Base-by-base conservation (phyloP, 2,113 vertebrate genomes). In the Silurus glanis region DNA sequence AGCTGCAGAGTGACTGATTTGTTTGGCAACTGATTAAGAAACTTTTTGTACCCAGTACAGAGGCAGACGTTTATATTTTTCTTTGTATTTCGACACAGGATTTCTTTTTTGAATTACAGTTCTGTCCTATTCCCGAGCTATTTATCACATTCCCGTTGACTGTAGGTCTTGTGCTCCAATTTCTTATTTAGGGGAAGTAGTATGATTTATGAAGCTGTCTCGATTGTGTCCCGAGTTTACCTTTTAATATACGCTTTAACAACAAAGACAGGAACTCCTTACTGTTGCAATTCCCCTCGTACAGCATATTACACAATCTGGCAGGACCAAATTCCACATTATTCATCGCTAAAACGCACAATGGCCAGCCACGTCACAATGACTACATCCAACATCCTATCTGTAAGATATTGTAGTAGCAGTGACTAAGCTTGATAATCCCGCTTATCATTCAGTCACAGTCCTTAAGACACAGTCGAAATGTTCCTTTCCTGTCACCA, bases 381-480 rank as follows among this genome's bases (percentile, higher is more conserved):
- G 58, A 80, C 4, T 80, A 47, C 17, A 23, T 12, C 51, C 51
- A 14, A 55, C 51, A 53, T 55, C 12, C 59, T 64, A 19, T 9
- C n/a, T 78, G 47, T 58, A 80, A 61, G 10, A 80, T 37, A 79
- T 7, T 61, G 82, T 71, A 47, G 81, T 58, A 81, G n/a, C 28
- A 90, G 85, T 58, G 53, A 66, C 53, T 69, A 56, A 66, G 58
- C 25, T 55, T 28, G 23, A 62, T 82, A 76, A 72, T 85, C 56
- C 81, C 37, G 83, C 82, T 87, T 85, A 83, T 86, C 71, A 85
- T 86, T 86, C 82, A 86, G 59, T 86, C 83, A 87, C 82, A 62
- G 84, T 85, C 86, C 83, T 49, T 55, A 83, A 37, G 37, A 61
- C 53, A 80, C 64, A 86, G 79, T 58, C 74, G 81, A 75, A 79